phyloP scores from a whole-genome alignment of 2,888 invertebrate genomes.

The Lissonota sp. region DNA sequence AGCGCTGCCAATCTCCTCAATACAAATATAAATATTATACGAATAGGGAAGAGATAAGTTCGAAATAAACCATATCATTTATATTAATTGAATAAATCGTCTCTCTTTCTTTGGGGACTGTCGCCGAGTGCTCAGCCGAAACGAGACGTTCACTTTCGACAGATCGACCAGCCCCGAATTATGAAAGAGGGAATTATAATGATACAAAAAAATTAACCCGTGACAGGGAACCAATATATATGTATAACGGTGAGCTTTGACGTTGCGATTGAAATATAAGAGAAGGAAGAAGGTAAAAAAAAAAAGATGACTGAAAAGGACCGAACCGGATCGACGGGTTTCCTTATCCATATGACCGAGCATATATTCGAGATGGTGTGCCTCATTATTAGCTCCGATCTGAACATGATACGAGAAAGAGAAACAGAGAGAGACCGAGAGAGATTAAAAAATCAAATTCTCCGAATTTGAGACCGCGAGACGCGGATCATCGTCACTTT shows the following conservation, averaged over 20 bases:
- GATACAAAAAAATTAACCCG: constrained; percentile 5
- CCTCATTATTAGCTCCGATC: constrained; percentile 59
- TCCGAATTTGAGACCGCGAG: constrained; percentile 41
- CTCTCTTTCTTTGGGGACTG: constrained; percentile 13
- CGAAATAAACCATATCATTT: neutral
- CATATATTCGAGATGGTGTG: constrained; percentile 31
- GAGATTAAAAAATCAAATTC: constrained; percentile 25
- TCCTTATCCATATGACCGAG: constrained; percentile 49
- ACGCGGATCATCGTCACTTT: neutral
- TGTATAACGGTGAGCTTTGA: constrained; percentile 29
- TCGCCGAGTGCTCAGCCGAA: neutral
- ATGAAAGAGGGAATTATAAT: constrained; percentile 30
- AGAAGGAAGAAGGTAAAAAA: constrained; percentile 14
- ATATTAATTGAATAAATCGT: constrained; percentile 19
- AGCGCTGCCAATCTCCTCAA: no score
- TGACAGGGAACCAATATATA: constrained; percentile 17
- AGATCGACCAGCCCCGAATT: constrained; percentile 20
- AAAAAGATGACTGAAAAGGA: constrained; percentile 43
- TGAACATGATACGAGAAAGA: constrained; percentile 54
- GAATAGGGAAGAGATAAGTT: no score
- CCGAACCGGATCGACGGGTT: constrained; percentile 62
- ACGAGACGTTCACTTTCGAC: constrained; percentile 36
- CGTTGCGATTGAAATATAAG: constrained; percentile 43
- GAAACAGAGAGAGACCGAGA: constrained; percentile 35
- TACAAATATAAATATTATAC: no score